Percentiles rank a stretch among this genome's conserved stretches.
Evolutionary conservation across 2,888 invertebrate genomes (phyloP).

Genomic region (Diabrotica balteata): DNA sequence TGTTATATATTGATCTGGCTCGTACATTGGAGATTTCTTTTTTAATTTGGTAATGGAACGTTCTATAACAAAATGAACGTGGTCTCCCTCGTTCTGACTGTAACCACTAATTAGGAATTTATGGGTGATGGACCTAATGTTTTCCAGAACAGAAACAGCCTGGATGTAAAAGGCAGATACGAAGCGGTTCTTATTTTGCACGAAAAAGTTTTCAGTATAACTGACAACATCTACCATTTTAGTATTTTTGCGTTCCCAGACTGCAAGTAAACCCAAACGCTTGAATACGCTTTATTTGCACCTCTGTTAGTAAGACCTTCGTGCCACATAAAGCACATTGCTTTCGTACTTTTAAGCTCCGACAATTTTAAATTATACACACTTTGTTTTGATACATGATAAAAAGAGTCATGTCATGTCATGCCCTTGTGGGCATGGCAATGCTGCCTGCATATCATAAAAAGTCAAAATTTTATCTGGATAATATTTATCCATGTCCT

Average conservation of each 20-base stretch:
- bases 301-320: slow-evolving; percentile 26
- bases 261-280: slow-evolving; percentile 24
- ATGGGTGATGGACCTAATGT: no score
- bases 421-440: slow-evolving; percentile 27
- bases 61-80: no score
- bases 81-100: no score
- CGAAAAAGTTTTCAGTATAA: no score
- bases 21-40: no score
- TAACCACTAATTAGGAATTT: no score
- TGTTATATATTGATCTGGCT: no score
- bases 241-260: slow-evolving; percentile 21
- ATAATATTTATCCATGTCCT: slow-evolving; percentile 6
- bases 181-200: not conserved
- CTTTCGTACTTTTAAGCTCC: slow-evolving; percentile 15
- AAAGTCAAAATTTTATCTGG: slow-evolving; percentile 14
- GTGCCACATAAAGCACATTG: slow-evolving; percentile 30
- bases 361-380: slow-evolving; percentile 35
- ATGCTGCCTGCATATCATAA: slow-evolving; percentile 33
- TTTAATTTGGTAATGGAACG: no score
- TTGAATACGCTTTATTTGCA: slow-evolving; percentile 26
- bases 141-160: no score
- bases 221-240: not conserved
- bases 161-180: no score
- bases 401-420: slow-evolving; percentile 26
- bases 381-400: slow-evolving; percentile 30